phyloP scores from a whole-genome alignment of 1,140 invertebrate genomes.

The Megathymus violae region DNA sequence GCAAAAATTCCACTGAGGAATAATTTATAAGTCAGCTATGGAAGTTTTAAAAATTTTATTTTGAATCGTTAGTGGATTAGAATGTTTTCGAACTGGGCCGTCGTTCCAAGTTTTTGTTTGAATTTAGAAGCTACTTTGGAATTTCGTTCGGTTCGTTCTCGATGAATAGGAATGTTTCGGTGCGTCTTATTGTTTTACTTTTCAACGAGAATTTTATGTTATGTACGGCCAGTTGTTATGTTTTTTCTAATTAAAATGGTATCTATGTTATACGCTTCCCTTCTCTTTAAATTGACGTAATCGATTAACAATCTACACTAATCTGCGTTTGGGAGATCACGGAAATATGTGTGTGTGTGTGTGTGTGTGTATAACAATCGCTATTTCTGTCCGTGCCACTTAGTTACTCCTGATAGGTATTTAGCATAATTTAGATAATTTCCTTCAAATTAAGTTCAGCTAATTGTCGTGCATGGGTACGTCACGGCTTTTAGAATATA shows the following conservation, averaged over 20 bases:
- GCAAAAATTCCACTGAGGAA: conserved; percentile 61
- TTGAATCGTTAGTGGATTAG: conserved; percentile 65
- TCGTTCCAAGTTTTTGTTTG: conserved; percentile 37
- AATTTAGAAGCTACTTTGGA: conserved; percentile 20
- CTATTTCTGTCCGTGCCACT: too few species aligned
- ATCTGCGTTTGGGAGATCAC: too few species aligned
- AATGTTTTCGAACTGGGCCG: conserved; percentile 47
- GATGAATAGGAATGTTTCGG: conserved; percentile 27
- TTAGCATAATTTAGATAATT: too few species aligned
- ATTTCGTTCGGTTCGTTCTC: conserved; percentile 28
- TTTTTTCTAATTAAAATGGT: neutral
- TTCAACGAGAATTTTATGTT: neutral
- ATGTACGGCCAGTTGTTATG: neutral
- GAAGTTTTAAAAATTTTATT: conserved; percentile 45
- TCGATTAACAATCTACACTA: too few species aligned
- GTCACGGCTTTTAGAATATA: too few species aligned
- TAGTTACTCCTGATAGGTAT: too few species aligned
- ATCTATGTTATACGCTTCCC: too few species aligned
- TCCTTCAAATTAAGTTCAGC: too few species aligned
- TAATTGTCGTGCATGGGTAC: too few species aligned
- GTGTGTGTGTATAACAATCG: too few species aligned
- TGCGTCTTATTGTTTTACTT: conserved; percentile 24
- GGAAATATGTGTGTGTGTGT: too few species aligned
- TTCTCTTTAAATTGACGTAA: too few species aligned
- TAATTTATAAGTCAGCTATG: conserved; percentile 61